These are phyloP conservation scores for Macaca fascicularis DNA, from an alignment of 2,113 vertebrate species.

Conservation along the genomic window DNA sequence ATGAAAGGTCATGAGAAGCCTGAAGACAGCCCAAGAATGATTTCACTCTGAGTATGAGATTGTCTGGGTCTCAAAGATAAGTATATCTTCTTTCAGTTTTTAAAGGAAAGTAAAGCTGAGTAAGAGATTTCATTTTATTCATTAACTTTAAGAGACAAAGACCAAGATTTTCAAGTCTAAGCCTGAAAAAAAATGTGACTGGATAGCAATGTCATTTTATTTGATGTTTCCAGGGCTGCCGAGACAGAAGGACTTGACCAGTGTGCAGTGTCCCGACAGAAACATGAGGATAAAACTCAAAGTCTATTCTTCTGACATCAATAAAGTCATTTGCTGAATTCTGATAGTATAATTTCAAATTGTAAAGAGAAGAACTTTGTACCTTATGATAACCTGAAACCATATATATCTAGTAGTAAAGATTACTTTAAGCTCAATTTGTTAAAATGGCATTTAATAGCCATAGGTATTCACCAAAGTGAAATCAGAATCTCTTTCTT, in stretches of 20 bases:
- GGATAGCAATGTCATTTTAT: not conserved
- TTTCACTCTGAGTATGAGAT: not conserved
- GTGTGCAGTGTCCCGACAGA: not conserved
- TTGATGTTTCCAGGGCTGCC: not conserved
- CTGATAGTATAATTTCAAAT: not conserved
- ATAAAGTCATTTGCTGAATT: not conserved
- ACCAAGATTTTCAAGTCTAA: not conserved
- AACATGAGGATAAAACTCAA: not conserved
- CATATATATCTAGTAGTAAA: not conserved
- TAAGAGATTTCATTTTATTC: not conserved
- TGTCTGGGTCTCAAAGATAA: not conserved
- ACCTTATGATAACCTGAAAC: not conserved
- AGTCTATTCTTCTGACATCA: not conserved
- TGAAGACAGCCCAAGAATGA: not conserved
- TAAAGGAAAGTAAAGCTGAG: conserved; percentile 17
- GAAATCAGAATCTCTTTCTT: not conserved
- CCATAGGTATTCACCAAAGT: not conserved
- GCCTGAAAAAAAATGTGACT: not conserved
- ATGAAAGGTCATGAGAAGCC: not conserved
- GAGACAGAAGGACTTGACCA: not conserved
- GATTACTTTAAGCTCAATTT: not conserved
- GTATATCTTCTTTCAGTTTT: conserved; percentile 12
- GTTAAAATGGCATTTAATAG: not conserved
- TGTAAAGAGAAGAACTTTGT: not conserved
- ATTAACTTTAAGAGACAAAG: conserved; percentile 50